Evolutionary conservation across 2,888 invertebrate species (phyloP).

Genomic region (Pardosa pseudoannulata): DNA sequence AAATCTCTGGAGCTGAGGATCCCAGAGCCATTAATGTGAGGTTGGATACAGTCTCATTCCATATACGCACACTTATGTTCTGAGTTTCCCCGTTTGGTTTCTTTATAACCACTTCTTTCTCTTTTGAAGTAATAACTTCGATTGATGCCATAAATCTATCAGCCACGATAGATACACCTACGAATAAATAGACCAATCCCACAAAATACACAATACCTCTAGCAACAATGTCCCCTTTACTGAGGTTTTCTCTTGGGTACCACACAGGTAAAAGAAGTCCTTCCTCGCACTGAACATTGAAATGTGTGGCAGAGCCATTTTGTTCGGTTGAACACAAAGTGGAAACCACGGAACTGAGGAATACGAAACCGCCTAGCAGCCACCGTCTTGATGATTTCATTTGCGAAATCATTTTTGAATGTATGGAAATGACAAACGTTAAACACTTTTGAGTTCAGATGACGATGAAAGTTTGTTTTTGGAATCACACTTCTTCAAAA

Average conservation of each 20-base stretch:
- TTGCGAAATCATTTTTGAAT: neutral
- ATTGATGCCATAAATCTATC: conserved; percentile 99
- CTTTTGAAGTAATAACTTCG: conserved; percentile 98
- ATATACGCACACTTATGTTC: conserved; percentile 93
- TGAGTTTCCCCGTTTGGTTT: conserved; percentile 91
- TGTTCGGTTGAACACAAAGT: neutral
- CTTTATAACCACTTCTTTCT: conserved; percentile 93
- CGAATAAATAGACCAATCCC: conserved; percentile 93
- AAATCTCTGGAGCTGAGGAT: conserved; percentile 98
- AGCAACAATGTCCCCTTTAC: conserved; percentile 86
- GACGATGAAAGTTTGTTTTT: neutral
- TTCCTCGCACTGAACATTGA: conserved; percentile 82
- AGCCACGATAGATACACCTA: conserved; percentile 98
- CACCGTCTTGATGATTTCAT: conserved; percentile 3
- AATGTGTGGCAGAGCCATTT: neutral
- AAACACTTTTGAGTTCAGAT: neutral
- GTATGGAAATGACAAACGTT: neutral
- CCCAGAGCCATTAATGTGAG: conserved; percentile 98
- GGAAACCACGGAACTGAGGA: conserved; percentile 31
- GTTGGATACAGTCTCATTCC: conserved; percentile 99
- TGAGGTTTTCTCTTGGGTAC: conserved; percentile 88
- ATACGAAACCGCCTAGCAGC: conserved; percentile 17
- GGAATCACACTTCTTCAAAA: neutral
- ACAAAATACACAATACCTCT: conserved; percentile 94
- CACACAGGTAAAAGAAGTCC: conserved; percentile 93